Evolutionary conservation across 2,797 vertebrate species (phyloP), one percentile per base, ranked within the genome.

Genomic region (Fistularia tabacaria): DNA sequence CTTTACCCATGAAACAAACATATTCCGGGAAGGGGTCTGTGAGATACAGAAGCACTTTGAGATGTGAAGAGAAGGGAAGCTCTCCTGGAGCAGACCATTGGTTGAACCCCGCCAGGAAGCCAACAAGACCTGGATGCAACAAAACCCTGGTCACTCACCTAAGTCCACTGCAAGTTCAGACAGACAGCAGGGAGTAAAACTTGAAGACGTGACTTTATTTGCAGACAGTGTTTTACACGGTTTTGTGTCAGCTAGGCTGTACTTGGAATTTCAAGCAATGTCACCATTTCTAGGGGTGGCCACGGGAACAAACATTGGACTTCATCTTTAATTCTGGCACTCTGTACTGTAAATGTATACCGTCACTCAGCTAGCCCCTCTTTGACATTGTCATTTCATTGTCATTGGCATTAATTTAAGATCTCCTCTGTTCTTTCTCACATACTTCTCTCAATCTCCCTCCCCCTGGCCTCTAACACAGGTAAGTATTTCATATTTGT

Each of bases 21-120:
- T 73, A 74, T 76, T 36, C 70, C 71, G 67, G 80, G 80, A 87
- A 89, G 85, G 77, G 77, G 78, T 86, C 82, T 69, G 77, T 66
- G 73, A 83, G 70, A 76, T 62, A 11, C 3, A 59, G 74, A 84
- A 79, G 73, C 59, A 59, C 69, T 56, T 40, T 72, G 54, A 66
- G 57, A 37, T 8, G 13, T 59, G 61, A 65, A 63, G 57, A 65
- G 59, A 66, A 71, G 76, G 81, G 71, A 86, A 79, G 73, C 69
- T 74, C 74, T 43, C 10, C 39, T 48, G 49, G 76, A 69, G 72
- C 74, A 66, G 76, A 85, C 80, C 83, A 86, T 83, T 67, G 62
- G 59, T 57, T 59, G 42, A 13, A 6, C 25, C 15, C 14, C 14
- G 6, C 40, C 14, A 13, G n/a, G 13, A 38, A 9, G 25, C 11